A percentile compares a stretch with the other conserved stretches of the same genome.
Evolutionary conservation across 2,797 vertebrate species (phyloP).

Genomic region (Peromyscus attwateri): DNA sequence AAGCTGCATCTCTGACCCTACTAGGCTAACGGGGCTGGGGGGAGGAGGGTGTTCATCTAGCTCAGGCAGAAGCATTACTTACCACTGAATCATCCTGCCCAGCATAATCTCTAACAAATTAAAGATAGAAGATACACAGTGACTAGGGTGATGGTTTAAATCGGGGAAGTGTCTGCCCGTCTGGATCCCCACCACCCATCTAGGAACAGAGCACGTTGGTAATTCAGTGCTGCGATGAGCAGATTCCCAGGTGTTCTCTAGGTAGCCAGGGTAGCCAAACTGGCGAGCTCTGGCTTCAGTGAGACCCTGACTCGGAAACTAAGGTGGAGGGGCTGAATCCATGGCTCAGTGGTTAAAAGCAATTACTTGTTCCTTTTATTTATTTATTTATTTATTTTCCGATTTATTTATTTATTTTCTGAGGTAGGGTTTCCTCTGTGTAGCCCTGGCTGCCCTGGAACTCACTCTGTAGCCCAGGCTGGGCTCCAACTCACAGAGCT

Average conservation of each 20-base stretch:
- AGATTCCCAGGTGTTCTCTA: not conserved
- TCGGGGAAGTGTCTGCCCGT: not conserved
- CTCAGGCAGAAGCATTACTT: conserved; percentile 20
- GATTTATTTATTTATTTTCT: not conserved
- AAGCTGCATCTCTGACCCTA: not conserved
- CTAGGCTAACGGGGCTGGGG: not conserved
- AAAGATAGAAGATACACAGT: not conserved
- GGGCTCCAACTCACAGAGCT: not conserved
- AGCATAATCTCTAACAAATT: not conserved
- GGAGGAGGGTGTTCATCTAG: not conserved
- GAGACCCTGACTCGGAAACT: not conserved
- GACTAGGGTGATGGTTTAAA: not conserved
- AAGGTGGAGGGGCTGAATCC: not conserved
- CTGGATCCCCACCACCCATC: not conserved
- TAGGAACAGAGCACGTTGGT: not conserved
- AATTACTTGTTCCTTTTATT: not conserved
- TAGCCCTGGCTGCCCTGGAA: not conserved
- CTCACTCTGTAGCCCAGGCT: not conserved
- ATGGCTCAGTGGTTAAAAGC: not conserved
- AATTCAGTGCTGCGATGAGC: not conserved
- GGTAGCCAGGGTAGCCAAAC: not conserved
- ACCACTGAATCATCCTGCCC: not conserved
- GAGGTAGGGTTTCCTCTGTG: not conserved
- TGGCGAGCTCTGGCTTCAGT: not conserved
- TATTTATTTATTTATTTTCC: not conserved